Conservation (phyloP, 2,888 invertebrate genomes). For the Coremacera marginata region DNA sequence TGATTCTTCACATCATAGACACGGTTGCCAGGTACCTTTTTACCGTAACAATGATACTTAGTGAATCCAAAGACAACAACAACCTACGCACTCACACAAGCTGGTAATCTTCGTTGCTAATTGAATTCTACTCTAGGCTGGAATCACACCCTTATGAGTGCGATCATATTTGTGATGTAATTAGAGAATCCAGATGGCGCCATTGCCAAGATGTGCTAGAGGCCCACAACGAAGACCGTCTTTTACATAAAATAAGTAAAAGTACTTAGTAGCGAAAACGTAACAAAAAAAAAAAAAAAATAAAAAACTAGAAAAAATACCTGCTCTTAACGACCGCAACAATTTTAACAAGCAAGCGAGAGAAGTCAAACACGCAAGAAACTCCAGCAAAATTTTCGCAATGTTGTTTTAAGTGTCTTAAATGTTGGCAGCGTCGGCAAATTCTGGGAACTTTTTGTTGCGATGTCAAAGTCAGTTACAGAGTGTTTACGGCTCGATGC, state of each 20-base stretch:
- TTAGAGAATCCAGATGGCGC: slow-evolving; percentile 24
- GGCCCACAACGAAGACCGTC: background rate
- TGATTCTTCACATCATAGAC: too few relatives aligned
- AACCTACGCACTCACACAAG: background rate
- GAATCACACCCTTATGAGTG: slow-evolving; percentile 6
- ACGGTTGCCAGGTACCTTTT: background rate
- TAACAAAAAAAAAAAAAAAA: background rate
- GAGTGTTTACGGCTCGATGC: slow-evolving; percentile 28
- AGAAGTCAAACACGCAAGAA: slow-evolving; percentile 27
- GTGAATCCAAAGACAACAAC: background rate
- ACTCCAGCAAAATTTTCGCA: background rate
- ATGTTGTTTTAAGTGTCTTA: background rate
- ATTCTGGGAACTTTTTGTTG: background rate
- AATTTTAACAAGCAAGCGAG: slow-evolving; percentile 26
- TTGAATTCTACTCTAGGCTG: slow-evolving; percentile 6
- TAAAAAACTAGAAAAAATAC: background rate
- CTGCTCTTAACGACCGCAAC: background rate
- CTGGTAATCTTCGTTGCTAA: background rate
- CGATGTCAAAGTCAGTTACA: background rate
- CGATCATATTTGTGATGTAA: slow-evolving; percentile 3
- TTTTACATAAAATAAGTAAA: background rate
- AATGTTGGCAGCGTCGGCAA: background rate
- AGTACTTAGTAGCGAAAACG: background rate
- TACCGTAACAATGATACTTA: slow-evolving; percentile 27
- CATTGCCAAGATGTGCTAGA: background rate